Evolutionary conservation across 2,797 vertebrate species (phyloP), one percentile per base, ranked within the genome.

Genomic region (Pipistrellus nathusii): DNA sequence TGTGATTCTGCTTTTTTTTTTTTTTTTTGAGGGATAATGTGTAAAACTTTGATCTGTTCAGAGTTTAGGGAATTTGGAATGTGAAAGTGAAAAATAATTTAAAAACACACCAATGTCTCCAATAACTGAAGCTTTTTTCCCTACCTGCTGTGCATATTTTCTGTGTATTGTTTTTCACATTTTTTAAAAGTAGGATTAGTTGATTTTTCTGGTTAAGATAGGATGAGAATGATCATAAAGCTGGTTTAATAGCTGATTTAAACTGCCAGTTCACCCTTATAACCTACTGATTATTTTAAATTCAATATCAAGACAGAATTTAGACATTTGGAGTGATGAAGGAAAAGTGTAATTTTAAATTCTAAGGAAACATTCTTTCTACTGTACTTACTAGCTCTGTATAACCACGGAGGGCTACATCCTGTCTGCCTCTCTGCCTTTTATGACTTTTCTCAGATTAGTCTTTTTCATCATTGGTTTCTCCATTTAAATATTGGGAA

Each of bases 41-140:
- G 78, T 98, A 96, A 97, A 98, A 98, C 98, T 98, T 98, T 98
- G 98, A 98, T 98, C 98, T 97, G 95, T 94, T 96, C 92, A 93
- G 98, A 98, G 97, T 98, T 97, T 96, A 83, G 94, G 94, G 95
- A 94, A 98, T 96, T 97, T 94, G 93, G 96, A 96, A 97, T 97
- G 94, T 95, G 57, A 32, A 97, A 96, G 75, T 91, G 92, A 96
- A 97, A 97, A 98, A 92, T 90, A 95, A 92, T 97, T 98, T 98
- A 97, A 97, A 97, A 98, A 94, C 96, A 97, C 96, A 93, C 95
- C 95, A 73, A 88, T 98, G 95, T 97, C 96, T 96, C 91, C 93
- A 97, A 96, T 96, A 94, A 82, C 92, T 21, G 80, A 77, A 73
- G 62, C 95, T 96, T 25, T 25, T 73, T 10, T 0, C n/a, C 15